Evolutionary conservation across 92 coral and sea anemone species (phyloP), one percentile per base, ranked within the genome.

Genomic region (Bergia sp.): DNA sequence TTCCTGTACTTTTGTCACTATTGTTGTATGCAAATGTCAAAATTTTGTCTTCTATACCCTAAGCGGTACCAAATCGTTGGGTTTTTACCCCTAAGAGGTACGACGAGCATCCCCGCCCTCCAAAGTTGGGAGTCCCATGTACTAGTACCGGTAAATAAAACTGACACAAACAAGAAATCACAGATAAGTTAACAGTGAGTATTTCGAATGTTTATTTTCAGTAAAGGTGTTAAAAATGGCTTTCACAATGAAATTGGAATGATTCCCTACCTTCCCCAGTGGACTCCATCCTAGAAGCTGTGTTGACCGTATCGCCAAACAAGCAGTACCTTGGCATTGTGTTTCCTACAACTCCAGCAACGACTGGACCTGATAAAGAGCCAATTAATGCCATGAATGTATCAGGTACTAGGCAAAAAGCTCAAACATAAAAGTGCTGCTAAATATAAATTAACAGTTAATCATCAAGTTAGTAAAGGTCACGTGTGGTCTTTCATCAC

Each of bases 321-420:
- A 84, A 71, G 43, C 87, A 84, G 29, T 84, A 84, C 21, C 87
- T 71, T 49, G 87, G 87, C 87, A 84, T 84, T 4, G 87, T 84
- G 43, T 84, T 84, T 9, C 87, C 87, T 13, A 84, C 87, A 37
- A 84, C 87, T 40, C 87, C 87, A 44, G 87, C 87, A 7, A 84
- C 87, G 44, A 84, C 87, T n/a, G 87, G 78, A 84, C 87, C 87
- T 84, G 77, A 44, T 2, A 65, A 8, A 15, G 29, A 71, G 7
- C 69, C 29, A 61, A 61, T 7, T 61, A 7, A 61, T 7, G 69
- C 23, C n/a, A 61, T 61, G 23, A 61, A 3, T 18, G 18, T 45
- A 69, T 4, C 8, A 80, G 12, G 37, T 20, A 18, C 81, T 21
- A 67, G 8, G 12, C 20, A 12, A 40, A 81, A 37, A 2, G 43